Base-by-base conservation (phyloP, 2,113 vertebrate species). In the Phaetusa simplex region DNA sequence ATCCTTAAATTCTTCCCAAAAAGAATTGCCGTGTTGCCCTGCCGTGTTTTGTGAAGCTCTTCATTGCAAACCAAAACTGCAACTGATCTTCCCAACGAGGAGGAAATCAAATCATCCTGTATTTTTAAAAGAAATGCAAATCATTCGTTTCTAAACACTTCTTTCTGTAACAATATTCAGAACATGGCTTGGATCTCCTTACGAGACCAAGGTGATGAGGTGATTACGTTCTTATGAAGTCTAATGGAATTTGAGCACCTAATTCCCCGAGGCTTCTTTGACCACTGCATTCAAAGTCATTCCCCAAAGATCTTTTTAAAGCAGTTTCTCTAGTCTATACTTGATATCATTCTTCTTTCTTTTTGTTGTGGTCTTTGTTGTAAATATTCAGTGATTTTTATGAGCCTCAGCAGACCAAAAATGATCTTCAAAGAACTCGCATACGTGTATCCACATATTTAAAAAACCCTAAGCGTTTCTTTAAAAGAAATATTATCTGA, bases 371-470 rank as follows among this genome's bases (percentile, higher is more conserved):
- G 49, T 85, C 40, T 36, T 43, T 92, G 30, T 82, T 93, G 91
- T 89, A 95, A 96, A 93, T 95, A 94, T 80, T 82, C 94, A 47
- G 29, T 82, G 83, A 20, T 62, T 95, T 95, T 91, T 87, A 82
- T 47, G 83, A 95, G 58, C 66, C 70, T 87, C 86, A 76, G n/a
- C 42, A 87, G 91, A 93, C 62, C 89, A 85, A 91, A 95, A 94
- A 86, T 61, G 0, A 53, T 85, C 90, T 86, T 91, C 84, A 89
- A 83, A 95, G 71, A 79, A 66, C 22, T 53, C 1, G 0, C 34
- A 82, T 55, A 36, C 34, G 14, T 30, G 34, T 87, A 72, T 42
- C 87, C 81, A 79, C 22, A 4, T 62, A 90, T 93, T 86, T 84
- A 0, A 34, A 81, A 97, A 88, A 11, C 7, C 20, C 12, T 22